Conservation (phyloP, 2,797 vertebrate species). For the Aeoliscus strigatus region DNA sequence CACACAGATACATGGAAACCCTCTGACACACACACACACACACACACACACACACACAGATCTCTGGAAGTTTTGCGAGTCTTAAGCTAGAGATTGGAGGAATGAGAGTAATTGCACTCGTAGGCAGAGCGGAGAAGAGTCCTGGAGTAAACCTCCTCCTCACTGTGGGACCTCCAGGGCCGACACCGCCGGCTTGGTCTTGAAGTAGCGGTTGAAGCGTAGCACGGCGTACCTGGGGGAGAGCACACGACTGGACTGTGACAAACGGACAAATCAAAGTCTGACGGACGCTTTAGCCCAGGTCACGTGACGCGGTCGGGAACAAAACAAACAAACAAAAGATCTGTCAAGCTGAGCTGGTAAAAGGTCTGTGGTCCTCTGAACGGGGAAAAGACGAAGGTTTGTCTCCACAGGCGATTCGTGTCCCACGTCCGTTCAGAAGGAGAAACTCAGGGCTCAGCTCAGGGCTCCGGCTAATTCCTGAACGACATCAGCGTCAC, state of each 20-base stretch:
- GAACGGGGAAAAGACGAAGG: no score
- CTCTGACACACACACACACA: conserved; percentile 4
- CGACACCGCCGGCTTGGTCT: conserved; percentile 86
- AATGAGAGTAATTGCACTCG: conserved; percentile 46
- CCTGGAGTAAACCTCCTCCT: conserved; percentile 31
- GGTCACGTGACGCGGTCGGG: no score
- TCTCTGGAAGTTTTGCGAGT: conserved; percentile 10
- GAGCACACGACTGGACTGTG: neutral
- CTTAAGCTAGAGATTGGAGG: conserved; percentile 38
- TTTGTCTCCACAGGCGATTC: no score
- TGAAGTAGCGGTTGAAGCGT: conserved; percentile 93
- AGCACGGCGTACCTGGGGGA: conserved; percentile 86
- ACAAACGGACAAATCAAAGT: no score
- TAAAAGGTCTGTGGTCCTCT: no score
- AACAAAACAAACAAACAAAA: no score
- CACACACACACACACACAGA: conserved; percentile 8
- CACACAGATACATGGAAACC: neutral
- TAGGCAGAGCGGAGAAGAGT: conserved; percentile 26
- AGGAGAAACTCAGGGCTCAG: no score
- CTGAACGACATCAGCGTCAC: no score
- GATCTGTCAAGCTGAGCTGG: no score
- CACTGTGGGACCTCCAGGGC: conserved; percentile 85
- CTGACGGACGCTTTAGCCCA: no score
- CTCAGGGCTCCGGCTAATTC: no score
- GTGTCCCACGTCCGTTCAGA: no score